Percentiles rank a stretch among this genome's conserved stretches.
phyloP scores from a whole-genome alignment of 2,888 invertebrate genomes.

The Acleris literana region DNA sequence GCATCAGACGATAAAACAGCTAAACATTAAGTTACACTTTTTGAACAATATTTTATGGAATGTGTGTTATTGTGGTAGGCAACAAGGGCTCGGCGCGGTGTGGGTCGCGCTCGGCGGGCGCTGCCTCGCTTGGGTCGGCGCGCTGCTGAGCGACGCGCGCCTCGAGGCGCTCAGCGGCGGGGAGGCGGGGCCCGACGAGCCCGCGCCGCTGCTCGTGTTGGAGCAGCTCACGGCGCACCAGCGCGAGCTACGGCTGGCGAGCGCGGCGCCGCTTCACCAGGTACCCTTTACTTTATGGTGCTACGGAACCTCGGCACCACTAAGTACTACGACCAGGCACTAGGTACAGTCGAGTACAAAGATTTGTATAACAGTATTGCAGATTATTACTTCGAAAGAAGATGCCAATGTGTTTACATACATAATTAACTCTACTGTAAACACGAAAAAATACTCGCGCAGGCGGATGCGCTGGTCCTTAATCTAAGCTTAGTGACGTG shows the following conservation, averaged over 20 bases:
- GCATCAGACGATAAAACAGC: no score
- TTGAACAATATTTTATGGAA: no score
- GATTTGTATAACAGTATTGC: no score
- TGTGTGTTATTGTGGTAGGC: constrained; percentile 67
- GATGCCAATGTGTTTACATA: no score
- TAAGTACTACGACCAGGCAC: no score
- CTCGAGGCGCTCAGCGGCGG: constrained; percentile 85
- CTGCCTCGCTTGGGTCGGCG: constrained; percentile 89
- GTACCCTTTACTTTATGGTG: constrained; percentile 46
- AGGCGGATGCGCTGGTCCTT: no score
- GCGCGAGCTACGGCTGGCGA: constrained; percentile 87
- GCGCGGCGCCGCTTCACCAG: constrained; percentile 89
- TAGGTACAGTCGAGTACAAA: no score
- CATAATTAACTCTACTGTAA: no score
- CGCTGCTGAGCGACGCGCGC: constrained; percentile 90
- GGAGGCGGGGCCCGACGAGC: constrained; percentile 55
- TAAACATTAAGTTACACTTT: not conserved
- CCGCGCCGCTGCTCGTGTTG: constrained; percentile 86
- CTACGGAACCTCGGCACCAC: no score
- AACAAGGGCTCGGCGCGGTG: constrained; percentile 94
- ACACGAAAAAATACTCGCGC: no score
- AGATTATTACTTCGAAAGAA: no score
- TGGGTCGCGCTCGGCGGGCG: constrained; percentile 95
- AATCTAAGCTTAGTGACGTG: no score
- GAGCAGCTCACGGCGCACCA: constrained; percentile 87